Evolutionary conservation across 30 jellyfish, hydroid and myxozoan genomes (phyloP).

Genomic region (Mastigias papua): DNA sequence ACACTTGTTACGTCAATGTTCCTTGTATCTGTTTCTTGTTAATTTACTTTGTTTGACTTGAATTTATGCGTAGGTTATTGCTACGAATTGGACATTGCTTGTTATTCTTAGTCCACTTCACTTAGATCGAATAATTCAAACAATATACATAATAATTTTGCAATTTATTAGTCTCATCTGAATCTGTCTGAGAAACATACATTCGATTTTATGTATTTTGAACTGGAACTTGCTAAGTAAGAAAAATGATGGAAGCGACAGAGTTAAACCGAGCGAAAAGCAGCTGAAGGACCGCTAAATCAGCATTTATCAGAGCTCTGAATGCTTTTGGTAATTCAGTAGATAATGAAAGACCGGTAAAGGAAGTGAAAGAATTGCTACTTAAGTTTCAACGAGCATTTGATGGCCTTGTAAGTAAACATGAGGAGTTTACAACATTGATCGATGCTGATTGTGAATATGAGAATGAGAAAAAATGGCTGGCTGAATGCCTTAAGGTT

Average conservation of each 20-base stretch:
- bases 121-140: neutral
- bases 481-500: conserved; percentile 60
- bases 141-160: neutral
- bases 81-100: neutral
- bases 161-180: neutral
- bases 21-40: neutral
- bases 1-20: too few species aligned
- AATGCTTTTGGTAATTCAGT: conserved; percentile 49
- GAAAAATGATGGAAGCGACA: conserved; percentile 38
- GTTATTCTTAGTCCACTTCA: neutral
- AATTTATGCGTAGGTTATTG: neutral
- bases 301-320: conserved; percentile 56
- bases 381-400: conserved; percentile 58
- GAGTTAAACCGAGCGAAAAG: conserved; percentile 42
- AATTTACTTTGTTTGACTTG: neutral
- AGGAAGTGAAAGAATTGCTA: conserved; percentile 56
- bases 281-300: conserved; percentile 61
- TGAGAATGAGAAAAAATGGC: conserved; percentile 63
- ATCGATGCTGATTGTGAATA: conserved; percentile 57
- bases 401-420: conserved; percentile 59
- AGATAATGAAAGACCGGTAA: conserved; percentile 51
- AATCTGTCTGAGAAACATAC: neutral
- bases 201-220: neutral
- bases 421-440: conserved; percentile 58
- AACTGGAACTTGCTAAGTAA: neutral